phyloP scores from a whole-genome alignment of 2,888 invertebrate species.

The Andrena hattorfiana region DNA sequence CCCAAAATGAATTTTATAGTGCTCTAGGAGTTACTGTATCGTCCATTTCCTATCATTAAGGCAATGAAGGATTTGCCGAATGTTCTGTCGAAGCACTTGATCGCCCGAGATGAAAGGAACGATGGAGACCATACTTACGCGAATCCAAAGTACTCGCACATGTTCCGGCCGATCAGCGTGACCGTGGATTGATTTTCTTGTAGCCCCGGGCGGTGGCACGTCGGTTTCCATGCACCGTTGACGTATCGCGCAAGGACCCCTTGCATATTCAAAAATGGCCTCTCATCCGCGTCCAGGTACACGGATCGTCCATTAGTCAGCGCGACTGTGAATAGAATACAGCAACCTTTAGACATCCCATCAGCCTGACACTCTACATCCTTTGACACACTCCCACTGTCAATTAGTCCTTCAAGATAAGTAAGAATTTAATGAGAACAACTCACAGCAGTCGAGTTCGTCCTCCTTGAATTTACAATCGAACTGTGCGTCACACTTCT shows the following conservation, averaged over 20 bases:
- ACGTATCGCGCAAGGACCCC: constrained; percentile 89
- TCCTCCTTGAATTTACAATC: constrained; percentile 91
- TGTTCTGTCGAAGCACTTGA: too few relatives aligned
- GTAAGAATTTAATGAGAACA: not conserved
- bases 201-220: constrained; percentile 86
- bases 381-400: not conserved
- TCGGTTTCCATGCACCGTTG: constrained; percentile 89
- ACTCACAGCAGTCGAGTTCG: constrained; percentile 92
- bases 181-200: constrained; percentile 75
- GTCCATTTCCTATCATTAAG: not conserved
- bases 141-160: constrained; percentile 90
- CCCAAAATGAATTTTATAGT: too few relatives aligned
- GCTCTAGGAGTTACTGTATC: too few relatives aligned
- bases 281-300: constrained; percentile 87
- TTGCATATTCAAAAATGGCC: constrained; percentile 87
- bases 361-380: not conserved
- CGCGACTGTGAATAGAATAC: constrained; percentile 86
- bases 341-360: not conserved
- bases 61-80: not conserved
- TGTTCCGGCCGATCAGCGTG: constrained; percentile 84
- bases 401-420: not conserved
- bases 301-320: constrained; percentile 89
- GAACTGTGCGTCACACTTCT: constrained; percentile 88
- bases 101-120: not conserved
- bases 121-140: constrained; percentile 83